These are phyloP conservation scores for Dichetophora obliterata DNA, from an alignment of 2,888 invertebrate species.

Conservation along the genomic window DNA sequence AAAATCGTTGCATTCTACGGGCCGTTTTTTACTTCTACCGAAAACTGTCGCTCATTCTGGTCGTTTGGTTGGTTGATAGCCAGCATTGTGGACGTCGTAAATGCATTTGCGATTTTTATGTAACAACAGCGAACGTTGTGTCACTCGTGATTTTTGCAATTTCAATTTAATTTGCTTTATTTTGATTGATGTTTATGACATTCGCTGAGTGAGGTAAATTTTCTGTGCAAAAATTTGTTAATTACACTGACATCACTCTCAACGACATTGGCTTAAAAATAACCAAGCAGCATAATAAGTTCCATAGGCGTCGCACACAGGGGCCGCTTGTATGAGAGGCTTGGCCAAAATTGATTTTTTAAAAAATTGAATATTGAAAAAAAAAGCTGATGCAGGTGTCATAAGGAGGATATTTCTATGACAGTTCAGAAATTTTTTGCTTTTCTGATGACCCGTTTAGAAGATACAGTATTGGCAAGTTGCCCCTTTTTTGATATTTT, in stretches of 20 bases:
- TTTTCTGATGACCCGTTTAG: too few species aligned
- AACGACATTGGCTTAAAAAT: neutral
- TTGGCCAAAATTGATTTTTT: too few species aligned
- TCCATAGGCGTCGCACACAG: too few species aligned
- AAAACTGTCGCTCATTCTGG: constrained; percentile 6
- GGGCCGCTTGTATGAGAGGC: too few species aligned
- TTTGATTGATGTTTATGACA: constrained; percentile 40
- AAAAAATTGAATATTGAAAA: too few species aligned
- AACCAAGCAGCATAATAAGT: neutral
- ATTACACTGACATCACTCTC: constrained; percentile 1
- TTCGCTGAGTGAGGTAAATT: neutral
- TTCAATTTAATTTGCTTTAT: constrained; percentile 35
- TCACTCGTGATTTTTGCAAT: constrained; percentile 11
- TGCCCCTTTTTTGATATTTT: too few species aligned
- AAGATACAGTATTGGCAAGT: too few species aligned
- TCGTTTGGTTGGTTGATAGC: neutral
- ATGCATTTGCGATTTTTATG: neutral
- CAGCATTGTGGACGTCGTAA: neutral
- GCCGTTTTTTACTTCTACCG: neutral
- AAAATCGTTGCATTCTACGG: neutral
- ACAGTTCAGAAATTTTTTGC: too few species aligned
- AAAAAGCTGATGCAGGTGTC: too few species aligned
- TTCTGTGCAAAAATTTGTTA: constrained; percentile 11
- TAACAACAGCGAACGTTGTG: neutral
- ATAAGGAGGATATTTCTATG: too few species aligned